These are phyloP conservation scores for Stenchaetothrips biformis DNA, from an alignment of 2,888 invertebrate species.

Conservation along the genomic window DNA sequence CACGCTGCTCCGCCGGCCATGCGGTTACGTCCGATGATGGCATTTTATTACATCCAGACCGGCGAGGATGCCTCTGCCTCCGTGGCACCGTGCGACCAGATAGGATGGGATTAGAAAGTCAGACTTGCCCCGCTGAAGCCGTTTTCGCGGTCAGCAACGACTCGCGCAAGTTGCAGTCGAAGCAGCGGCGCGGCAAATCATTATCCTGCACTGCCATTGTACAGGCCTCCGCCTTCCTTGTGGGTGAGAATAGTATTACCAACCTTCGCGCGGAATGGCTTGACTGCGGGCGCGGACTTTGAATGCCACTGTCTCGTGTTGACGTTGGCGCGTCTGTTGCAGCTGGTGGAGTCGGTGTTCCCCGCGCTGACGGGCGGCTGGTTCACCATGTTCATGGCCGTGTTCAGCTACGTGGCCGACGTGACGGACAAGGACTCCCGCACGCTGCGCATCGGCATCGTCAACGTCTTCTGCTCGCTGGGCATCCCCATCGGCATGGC, in stretches of 20 bases:
- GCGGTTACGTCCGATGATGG: constrained; percentile 16
- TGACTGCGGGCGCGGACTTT: no score
- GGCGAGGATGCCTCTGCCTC: neutral
- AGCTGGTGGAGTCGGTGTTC: constrained; percentile 61
- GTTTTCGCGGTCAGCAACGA: no score
- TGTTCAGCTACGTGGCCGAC: constrained; percentile 84
- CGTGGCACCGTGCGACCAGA: neutral
- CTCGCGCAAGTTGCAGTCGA: no score
- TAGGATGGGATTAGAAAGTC: no score
- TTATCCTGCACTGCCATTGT: no score
- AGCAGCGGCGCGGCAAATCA: no score
- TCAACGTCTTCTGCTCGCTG: constrained; percentile 82
- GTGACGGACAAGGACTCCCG: constrained; percentile 77
- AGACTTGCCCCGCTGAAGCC: no score
- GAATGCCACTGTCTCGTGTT: no score
- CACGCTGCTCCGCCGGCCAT: neutral
- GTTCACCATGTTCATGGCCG: constrained; percentile 87
- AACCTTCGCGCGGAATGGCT: no score
- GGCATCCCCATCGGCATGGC: constrained; percentile 88
- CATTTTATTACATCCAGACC: constrained; percentile 10
- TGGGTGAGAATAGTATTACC: no score
- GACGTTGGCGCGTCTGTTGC: neutral
- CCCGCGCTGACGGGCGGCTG: constrained; percentile 78
- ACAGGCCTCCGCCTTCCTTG: no score
- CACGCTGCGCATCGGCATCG: constrained; percentile 78